phyloP scores from a whole-genome alignment of 37 sponge, comb jelly and placozoan genomes.

The Oopsacas minuta region DNA sequence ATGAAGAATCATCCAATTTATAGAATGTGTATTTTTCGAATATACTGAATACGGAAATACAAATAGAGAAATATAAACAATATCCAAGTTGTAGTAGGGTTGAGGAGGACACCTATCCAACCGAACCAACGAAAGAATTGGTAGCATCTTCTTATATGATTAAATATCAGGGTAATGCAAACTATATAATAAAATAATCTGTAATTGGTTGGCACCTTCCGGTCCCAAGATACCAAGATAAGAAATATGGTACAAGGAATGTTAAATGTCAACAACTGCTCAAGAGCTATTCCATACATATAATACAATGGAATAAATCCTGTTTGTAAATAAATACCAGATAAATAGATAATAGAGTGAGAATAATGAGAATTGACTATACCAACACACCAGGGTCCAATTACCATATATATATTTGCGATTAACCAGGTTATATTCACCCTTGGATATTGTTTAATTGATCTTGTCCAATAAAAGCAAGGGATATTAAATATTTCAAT shows the following conservation, averaged over 20 bases:
- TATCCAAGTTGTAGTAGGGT: not conserved
- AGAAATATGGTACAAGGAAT: not conserved
- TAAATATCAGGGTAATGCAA: not conserved
- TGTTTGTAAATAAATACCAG: not conserved
- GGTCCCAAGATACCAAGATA: not conserved
- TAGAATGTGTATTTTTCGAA: too few relatives aligned
- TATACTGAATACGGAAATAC: too few relatives aligned
- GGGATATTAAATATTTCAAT: not conserved
- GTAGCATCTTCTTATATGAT: not conserved
- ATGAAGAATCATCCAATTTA: too few relatives aligned
- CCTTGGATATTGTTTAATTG: not conserved
- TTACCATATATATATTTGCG: not conserved
- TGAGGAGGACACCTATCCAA: not conserved
- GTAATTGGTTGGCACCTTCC: not conserved
- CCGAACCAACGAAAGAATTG: not conserved
- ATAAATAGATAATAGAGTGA: not conserved
- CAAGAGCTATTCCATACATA: not conserved
- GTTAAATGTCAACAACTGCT: not conserved
- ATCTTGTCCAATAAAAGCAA: not conserved
- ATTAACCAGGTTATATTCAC: not conserved
- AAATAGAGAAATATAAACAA: not conserved
- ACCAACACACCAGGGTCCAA: slow-evolving; percentile 3
- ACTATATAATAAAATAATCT: not conserved
- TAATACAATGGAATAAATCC: not conserved
- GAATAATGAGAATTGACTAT: not conserved